Evolutionary conservation across 37 sponge, comb jelly and placozoan species (phyloP).

Genomic region (Chondrosia reniformis): DNA sequence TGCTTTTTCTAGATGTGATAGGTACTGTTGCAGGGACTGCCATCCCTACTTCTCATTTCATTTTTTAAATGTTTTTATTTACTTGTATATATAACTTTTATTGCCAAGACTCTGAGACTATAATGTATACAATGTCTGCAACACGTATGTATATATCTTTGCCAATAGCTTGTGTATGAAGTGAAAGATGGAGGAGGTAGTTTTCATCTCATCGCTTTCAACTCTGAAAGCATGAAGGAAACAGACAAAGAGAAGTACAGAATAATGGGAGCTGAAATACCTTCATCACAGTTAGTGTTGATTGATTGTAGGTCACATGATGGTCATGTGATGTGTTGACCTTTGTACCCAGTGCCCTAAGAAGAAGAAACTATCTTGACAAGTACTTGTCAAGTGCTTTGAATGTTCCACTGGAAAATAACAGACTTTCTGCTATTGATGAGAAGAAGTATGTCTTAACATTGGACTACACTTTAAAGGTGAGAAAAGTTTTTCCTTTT

Average conservation of each 20-base stretch:
- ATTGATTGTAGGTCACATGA: background rate
- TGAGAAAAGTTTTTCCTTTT: background rate
- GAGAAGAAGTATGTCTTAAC: conserved; percentile 39
- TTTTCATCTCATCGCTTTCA: conserved; percentile 53
- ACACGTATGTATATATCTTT: too few species aligned
- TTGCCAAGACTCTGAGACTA: too few species aligned
- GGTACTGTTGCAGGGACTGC: too few species aligned
- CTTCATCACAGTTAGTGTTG: conserved; percentile 40
- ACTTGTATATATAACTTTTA: too few species aligned
- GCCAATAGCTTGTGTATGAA: too few species aligned
- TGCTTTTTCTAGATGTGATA: too few species aligned
- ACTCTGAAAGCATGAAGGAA: conserved; percentile 50
- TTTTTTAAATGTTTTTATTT: too few species aligned
- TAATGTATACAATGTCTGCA: too few species aligned
- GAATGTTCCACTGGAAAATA: background rate
- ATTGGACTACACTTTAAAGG: conserved; percentile 36
- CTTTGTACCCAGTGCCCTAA: conserved; percentile 63
- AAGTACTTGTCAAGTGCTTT: conserved; percentile 5
- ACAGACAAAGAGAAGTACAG: conserved; percentile 36
- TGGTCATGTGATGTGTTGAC: background rate
- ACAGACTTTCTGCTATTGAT: conserved; percentile 15
- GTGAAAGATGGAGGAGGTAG: too few species aligned
- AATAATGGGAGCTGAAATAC: conserved; percentile 64
- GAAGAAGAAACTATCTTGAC: conserved; percentile 4
- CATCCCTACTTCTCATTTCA: too few species aligned